Evolutionary conservation across 1,140 invertebrate genomes (phyloP), one percentile per base, ranked within the genome.

Genomic region (Drosophila subpulchrella): DNA sequence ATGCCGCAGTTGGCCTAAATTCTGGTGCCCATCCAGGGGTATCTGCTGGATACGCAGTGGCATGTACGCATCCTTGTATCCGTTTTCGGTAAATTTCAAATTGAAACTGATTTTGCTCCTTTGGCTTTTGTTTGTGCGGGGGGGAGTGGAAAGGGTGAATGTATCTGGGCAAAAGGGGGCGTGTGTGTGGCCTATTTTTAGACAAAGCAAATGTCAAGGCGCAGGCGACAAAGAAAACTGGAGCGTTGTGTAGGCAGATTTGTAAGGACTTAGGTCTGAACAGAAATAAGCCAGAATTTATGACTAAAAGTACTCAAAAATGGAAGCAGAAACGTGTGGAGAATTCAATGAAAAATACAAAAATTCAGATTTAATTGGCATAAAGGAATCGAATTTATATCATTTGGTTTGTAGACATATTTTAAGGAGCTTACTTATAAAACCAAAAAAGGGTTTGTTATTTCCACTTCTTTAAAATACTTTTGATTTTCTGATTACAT

Each of bases 31-130:
- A 15, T 34, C 20, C 30, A 27, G 54, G 17, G 50, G 51, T 61
- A 70, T 62, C 24, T 62, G 34, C 50, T 38, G 13, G 54, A 73
- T 58, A 62, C 44, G 46, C 27, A 46, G 56, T 53, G 67, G 57
- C 54, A 58, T 41, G 47, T 50, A 48, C 44, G 51, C 66, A 58
- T 78, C 59, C 74, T 59, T 67, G 81, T 63, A 73, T 84, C 75
- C 80, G 80, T 79, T 83, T 83, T 83, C 42, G 80, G 71, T 63
- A 79, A 83, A 84, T 84, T 84, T 75, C 75, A 67, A 84, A 84
- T 84, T 83, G 81, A 84, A 84, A 82, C 81, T 84, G 75, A 83
- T 84, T 71, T 82, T 66, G 65, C 68, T 83, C 80, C 66, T 79
- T 83, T 72, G 57, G 75, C 68, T 73, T 63, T 59, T 59, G 58